Evolutionary conservation across 2,888 invertebrate genomes (phyloP).

Genomic region (Luffia ferchaultella): DNA sequence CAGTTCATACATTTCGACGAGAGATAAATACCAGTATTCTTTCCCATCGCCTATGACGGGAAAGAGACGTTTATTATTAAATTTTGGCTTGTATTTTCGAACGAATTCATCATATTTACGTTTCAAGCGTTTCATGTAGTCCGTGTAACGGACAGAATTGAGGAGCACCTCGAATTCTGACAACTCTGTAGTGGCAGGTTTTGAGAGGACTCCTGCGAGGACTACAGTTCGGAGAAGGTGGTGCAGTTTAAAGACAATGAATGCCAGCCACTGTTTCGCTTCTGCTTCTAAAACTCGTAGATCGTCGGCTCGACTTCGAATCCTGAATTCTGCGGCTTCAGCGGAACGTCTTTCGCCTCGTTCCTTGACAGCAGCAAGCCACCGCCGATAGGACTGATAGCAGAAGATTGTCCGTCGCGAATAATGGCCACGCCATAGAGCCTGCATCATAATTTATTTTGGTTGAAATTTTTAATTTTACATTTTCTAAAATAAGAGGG

Average conservation of each 20-base stretch:
- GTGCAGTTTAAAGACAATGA: slow-evolving; percentile 52
- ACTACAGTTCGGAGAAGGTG: slow-evolving; percentile 45
- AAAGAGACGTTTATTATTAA: slow-evolving; percentile 48
- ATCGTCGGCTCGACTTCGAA: slow-evolving; percentile 47
- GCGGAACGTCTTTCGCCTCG: slow-evolving; percentile 42
- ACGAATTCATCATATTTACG: slow-evolving; percentile 52
- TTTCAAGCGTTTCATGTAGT: slow-evolving; percentile 48
- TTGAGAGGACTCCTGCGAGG: slow-evolving; percentile 46
- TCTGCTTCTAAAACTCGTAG: slow-evolving; percentile 48
- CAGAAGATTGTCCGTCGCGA: slow-evolving; percentile 48
- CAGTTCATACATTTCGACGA: slow-evolving; percentile 55
- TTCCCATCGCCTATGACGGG: slow-evolving; percentile 53
- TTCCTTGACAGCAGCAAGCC: slow-evolving; percentile 43
- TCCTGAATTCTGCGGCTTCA: slow-evolving; percentile 45
- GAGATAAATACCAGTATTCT: slow-evolving; percentile 57
- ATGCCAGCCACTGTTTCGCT: slow-evolving; percentile 51
- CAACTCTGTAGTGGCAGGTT: slow-evolving; percentile 33
- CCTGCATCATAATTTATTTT: slow-evolving; percentile 22
- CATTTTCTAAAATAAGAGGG: too few species aligned
- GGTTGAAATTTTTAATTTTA: too few species aligned
- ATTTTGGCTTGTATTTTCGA: slow-evolving; percentile 43
- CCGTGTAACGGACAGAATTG: slow-evolving; percentile 46
- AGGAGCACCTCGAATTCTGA: slow-evolving; percentile 50
- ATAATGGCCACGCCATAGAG: slow-evolving; percentile 47
- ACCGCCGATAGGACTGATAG: slow-evolving; percentile 44